A percentile compares a stretch with the other conserved stretches of the same genome.
phyloP scores from a whole-genome alignment of 2,888 invertebrate genomes.

The Congeria kusceri region DNA sequence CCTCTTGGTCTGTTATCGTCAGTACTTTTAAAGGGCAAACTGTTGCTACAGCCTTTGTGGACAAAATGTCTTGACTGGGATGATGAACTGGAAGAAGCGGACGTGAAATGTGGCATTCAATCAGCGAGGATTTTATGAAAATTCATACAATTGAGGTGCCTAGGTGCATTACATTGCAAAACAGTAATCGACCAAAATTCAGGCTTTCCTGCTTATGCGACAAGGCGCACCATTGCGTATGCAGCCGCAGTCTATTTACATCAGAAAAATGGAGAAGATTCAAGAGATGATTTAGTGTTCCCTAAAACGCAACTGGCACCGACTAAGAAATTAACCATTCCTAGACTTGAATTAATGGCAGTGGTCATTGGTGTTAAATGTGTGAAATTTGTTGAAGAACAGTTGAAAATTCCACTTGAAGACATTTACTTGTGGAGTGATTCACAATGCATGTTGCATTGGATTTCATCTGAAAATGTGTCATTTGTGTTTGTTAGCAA shows the following conservation, averaged over 20 bases:
- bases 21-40: slow-evolving; percentile 22
- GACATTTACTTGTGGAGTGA: slow-evolving; percentile 8
- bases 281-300: background rate
- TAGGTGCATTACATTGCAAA: background rate
- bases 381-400: slow-evolving; percentile 23
- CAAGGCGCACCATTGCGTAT: background rate
- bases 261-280: background rate
- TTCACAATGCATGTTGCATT: slow-evolving; percentile 22
- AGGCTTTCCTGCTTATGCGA: slow-evolving; percentile 9
- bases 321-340: slow-evolving; percentile 10
- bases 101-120: background rate
- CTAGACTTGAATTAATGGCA: slow-evolving; percentile 32
- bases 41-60: slow-evolving; percentile 21
- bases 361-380: slow-evolving; percentile 25
- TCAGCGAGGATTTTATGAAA: background rate
- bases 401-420: slow-evolving; percentile 2
- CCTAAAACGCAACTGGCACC: slow-evolving; percentile 10
- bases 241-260: background rate
- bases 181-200: background rate
- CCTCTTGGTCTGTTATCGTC: slow-evolving; percentile 26
- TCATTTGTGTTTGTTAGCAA: slow-evolving; percentile 18
- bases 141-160: background rate
- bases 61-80: slow-evolving; percentile 25
- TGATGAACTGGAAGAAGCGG: slow-evolving; percentile 7
- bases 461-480: slow-evolving; percentile 6